Evolutionary conservation across 2,797 vertebrate species (phyloP).

Genomic region (Acestrorhynchus altus): DNA sequence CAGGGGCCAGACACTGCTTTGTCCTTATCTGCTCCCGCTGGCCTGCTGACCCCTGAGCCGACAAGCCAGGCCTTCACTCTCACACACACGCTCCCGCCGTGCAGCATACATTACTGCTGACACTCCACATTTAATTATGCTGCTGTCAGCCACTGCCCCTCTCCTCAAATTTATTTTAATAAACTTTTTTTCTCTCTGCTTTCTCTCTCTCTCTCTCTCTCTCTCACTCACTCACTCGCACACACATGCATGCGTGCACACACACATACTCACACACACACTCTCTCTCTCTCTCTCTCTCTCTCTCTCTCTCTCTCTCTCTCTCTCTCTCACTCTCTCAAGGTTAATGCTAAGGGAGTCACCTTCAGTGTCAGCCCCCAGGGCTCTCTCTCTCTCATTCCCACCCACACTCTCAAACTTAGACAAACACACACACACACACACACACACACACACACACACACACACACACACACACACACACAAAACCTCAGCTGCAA

Average conservation of each 20-base stretch:
- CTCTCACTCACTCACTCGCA: constrained; percentile 67
- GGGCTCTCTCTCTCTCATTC: constrained; percentile 78
- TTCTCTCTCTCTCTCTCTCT: constrained; percentile 61
- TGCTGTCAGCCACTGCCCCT: constrained; percentile 96
- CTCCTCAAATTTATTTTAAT: constrained; percentile 99
- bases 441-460: constrained; percentile 25
- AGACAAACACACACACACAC: constrained; percentile 44
- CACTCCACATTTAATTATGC: constrained; percentile 99
- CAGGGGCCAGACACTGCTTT: constrained; percentile 57
- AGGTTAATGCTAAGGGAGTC: constrained; percentile 96
- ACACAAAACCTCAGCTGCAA: constrained; percentile 15
- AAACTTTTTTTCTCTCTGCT: constrained; percentile 89
- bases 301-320: constrained; percentile 64
- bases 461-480: not conserved
- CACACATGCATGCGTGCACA: too few relatives aligned
- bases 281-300: constrained; percentile 60
- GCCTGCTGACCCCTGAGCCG: constrained; percentile 89
- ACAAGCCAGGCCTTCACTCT: constrained; percentile 89
- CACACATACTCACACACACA: too few relatives aligned
- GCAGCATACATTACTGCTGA: constrained; percentile 99
- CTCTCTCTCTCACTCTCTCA: constrained; percentile 77
- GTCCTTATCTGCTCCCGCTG: constrained; percentile 81
- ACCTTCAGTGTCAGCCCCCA: constrained; percentile 95
- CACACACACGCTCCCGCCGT: constrained; percentile 60
- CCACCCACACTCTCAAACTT: constrained; percentile 69